Conservation (phyloP, 2,888 invertebrate species). For the Agrilus mali region DNA sequence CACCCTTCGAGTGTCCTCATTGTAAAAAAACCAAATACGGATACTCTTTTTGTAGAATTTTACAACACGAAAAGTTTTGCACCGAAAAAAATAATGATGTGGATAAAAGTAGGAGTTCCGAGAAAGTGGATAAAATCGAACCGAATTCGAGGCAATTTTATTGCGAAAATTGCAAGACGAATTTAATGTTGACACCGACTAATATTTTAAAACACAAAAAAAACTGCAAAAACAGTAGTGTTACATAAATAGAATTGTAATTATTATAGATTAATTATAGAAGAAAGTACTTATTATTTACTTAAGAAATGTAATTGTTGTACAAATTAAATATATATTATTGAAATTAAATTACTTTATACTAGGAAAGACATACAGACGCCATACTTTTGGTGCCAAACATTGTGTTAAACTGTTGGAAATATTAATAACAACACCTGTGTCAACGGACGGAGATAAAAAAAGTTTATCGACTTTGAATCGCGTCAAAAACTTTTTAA, state of each 20-base stretch:
- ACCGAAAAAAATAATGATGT: constrained; percentile 26
- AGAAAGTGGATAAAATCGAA: constrained; percentile 21
- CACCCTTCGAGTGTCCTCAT: constrained; percentile 59
- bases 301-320: no score
- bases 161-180: constrained; percentile 59
- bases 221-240: constrained; percentile 32
- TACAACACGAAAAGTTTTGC: constrained; percentile 58
- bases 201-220: constrained; percentile 81
- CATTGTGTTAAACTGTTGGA: no score
- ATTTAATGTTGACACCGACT: constrained; percentile 59
- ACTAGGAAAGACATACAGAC: no score
- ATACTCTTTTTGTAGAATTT: constrained; percentile 49
- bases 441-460: neutral
- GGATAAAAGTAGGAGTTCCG: constrained; percentile 20
- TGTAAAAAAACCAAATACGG: constrained; percentile 52
- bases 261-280: no score
- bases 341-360: no score
- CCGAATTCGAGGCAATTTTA: constrained; percentile 51
- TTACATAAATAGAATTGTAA: no score
- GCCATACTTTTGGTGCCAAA: no score
- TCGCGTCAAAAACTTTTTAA: constrained; percentile 1
- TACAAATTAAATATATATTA: no score
- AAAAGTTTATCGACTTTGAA: constrained; percentile 1
- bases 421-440: no score
- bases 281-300: no score